Base-by-base conservation (phyloP, 2,888 invertebrate genomes). In the Gastrophysa polygoni region DNA sequence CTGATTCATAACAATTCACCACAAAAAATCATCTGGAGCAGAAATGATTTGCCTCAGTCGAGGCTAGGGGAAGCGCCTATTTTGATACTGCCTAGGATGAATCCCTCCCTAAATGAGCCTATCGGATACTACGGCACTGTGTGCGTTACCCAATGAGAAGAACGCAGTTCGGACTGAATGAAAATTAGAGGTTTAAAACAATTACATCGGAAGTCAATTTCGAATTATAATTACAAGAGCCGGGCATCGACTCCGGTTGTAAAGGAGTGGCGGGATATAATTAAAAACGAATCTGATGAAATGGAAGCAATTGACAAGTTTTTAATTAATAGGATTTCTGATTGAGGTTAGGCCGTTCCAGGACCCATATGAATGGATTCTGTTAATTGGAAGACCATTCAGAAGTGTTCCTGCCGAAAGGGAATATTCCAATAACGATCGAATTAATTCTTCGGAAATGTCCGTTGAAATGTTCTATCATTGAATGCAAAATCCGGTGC, bases 251-350 rank as follows among this genome's bases (percentile, higher is more conserved):
- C 20, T n/a, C 10, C 21, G 56, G 29, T 49, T 49, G 51, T 44
- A 32, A 38, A 17, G 21, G 43, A 14, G 29, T 10, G 16, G 61
- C 57, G 51, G 49, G 57, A 34, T 66, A 67, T 73, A 73, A 73
- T 73, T 72, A 73, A 71, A 73, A 69, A 50, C 62, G 66, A 61
- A 66, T 68, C 61, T 62, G 61, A 68, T 70, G 65, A 68, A 69
- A 69, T 64, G 66, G 61, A 65, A 65, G 64, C 69, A 72, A 76
- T 73, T 75, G 76, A 75, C 75, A 74, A 73, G 71, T 68, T 73
- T 75, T 73, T 73, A 75, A 75, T 76, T 73, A 76, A 73, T 70
- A 68, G 73, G 64, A 68, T 66, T 68, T 69, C 72, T 70, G 70
- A 72, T 75, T 72, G 71, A 65, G 61, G 60, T 52, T 48, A 43